Conservation (phyloP, 2,113 vertebrate genomes). For the Quiscalus mexicanus region DNA sequence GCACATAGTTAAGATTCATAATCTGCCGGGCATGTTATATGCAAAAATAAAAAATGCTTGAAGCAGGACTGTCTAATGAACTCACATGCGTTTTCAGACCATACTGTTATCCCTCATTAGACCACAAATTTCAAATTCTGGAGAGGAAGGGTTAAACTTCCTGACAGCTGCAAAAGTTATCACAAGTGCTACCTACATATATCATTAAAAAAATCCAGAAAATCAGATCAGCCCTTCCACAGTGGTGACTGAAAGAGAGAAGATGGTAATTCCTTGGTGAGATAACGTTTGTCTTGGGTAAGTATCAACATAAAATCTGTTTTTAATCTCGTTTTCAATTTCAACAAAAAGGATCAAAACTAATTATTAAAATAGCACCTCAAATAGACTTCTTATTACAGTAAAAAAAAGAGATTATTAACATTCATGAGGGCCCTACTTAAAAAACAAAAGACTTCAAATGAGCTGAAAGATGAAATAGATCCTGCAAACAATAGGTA, state of each 20-base stretch:
- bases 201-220: background rate
- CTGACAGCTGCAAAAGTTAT: background rate
- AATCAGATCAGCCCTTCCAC: background rate
- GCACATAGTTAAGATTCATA: background rate
- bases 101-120: background rate
- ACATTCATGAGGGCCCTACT: background rate
- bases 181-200: background rate
- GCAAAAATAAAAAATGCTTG: background rate
- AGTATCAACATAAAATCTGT: background rate
- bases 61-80: background rate
- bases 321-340: background rate
- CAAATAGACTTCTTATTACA: background rate
- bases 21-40: background rate
- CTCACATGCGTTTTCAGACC: background rate
- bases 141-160: background rate
- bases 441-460: conserved; percentile 25
- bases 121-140: background rate
- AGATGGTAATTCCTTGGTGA: background rate
- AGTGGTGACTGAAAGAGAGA: background rate
- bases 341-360: background rate
- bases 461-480: background rate
- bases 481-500: background rate
- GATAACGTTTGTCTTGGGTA: background rate
- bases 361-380: background rate
- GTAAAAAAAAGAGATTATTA: background rate